Evolutionary conservation across 2,797 vertebrate species (phyloP).

Genomic region (Cephalopachus bancanus): DNA sequence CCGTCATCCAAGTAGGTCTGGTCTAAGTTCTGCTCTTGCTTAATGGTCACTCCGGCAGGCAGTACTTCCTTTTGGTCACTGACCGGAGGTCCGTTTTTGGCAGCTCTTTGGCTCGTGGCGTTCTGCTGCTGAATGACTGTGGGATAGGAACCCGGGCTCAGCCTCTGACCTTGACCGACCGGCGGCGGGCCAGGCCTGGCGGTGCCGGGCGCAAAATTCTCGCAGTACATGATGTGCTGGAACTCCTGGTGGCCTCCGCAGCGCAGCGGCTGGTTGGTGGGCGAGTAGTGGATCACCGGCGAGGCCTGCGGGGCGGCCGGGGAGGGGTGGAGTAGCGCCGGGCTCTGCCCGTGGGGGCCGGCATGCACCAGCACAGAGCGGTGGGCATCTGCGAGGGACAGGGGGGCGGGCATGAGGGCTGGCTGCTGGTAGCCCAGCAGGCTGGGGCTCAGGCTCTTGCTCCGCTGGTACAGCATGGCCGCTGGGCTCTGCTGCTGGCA

Average conservation of each 20-base stretch:
- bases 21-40: conserved; percentile 98
- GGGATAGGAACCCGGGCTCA: conserved; percentile 92
- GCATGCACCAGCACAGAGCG: conserved; percentile 97
- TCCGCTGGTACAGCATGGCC: conserved; percentile 94
- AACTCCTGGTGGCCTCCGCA: conserved; percentile 91
- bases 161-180: conserved; percentile 88
- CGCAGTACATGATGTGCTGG: conserved; percentile 96
- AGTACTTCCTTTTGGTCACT: conserved; percentile 91
- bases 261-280: conserved; percentile 94
- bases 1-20: conserved; percentile 99
- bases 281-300: conserved; percentile 95
- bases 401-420: conserved; percentile 86
- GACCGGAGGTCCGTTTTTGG: conserved; percentile 90
- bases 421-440: conserved; percentile 93
- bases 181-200: conserved; percentile 88
- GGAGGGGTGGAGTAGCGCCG: conserved; percentile 88
- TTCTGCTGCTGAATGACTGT: conserved; percentile 97
- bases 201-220: conserved; percentile 90
- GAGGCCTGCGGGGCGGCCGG: conserved; percentile 88
- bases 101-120: conserved; percentile 87
- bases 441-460: conserved; percentile 92
- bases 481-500: conserved; percentile 95
- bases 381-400: conserved; percentile 93
- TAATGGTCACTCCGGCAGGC: conserved; percentile 94
- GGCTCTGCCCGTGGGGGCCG: conserved; percentile 91